Evolutionary conservation across 1,140 invertebrate genomes (phyloP), one percentile per base, ranked within the genome.

Genomic region (Bombus sibiricus): DNA sequence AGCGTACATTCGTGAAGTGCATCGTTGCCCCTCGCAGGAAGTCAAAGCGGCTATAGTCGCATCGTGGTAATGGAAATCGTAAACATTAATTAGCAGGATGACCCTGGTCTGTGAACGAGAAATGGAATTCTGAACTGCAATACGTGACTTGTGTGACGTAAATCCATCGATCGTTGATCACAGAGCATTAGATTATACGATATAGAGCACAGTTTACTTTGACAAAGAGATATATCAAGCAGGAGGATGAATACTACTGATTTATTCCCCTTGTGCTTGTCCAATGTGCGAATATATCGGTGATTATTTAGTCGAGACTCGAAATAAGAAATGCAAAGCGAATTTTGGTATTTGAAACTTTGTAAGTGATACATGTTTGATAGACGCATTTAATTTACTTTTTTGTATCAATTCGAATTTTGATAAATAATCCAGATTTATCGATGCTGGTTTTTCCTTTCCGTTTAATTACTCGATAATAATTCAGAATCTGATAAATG

Each of bases 31-130:
- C 80, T 87, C 85, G 87, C 90, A 89, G 92, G 89, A 92, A 92
- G 92, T 92, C 89, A 79, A 77, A 81, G 59, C 87, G 73, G 85
- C 90, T 92, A 90, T 82, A 92, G 92, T 92, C 86, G 87, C 91
- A 90, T 90, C 86, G 90, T 81, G 90, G 90, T 93, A 93, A 93
- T 93, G 92, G 93, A 93, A 93, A 93, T 93, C 91, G 92, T 93
- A 92, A 93, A 93, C 93, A 92, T 93, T 93, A 93, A 93, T 93
- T 93, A 93, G 90, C 91, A 74, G 84, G 91, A 88, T 90, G 87
- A 83, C 88, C 87, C 68, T 75, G 89, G 87, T 86, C 85, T 85
- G 68, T 86, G 81, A 91, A 82, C 83, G 87, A 83, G 85, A 91
- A 91, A 92, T 92, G 89, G 90, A 86, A 91, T 91, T 88, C 90